Conservation (phyloP, 2,113 vertebrate species). For the Cyrtonyx montezumae region DNA sequence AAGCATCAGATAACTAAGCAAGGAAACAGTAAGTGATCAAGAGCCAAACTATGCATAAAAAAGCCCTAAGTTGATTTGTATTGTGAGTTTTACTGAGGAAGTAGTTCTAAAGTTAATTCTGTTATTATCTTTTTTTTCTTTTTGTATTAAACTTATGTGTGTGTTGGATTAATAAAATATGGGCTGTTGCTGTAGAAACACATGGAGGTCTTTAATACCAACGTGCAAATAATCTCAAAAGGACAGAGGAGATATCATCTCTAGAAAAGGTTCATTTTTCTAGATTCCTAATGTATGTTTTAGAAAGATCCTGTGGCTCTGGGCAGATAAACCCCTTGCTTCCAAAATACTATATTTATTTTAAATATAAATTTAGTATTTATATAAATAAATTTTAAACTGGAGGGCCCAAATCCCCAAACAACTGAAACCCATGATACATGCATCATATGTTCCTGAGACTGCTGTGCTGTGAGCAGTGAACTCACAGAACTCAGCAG, state of each 20-base stretch:
- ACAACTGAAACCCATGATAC: background rate
- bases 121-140: background rate
- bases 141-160: background rate
- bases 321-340: background rate
- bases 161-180: background rate
- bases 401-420: background rate
- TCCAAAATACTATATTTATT: background rate
- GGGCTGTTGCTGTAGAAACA: background rate
- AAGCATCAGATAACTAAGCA: background rate
- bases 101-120: background rate
- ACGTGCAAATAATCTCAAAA: accelerated
- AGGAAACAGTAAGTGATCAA: background rate
- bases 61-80: background rate
- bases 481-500: background rate
- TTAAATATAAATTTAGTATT: background rate
- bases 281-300: background rate
- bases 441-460: accelerated
- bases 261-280: background rate
- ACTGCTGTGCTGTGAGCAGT: background rate
- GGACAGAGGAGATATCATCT: background rate
- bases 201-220: background rate
- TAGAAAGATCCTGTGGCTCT: background rate
- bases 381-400: background rate
- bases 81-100: background rate
- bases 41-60: background rate